Evolutionary conservation across 1,140 invertebrate species (phyloP).

Genomic region (Stegodyphus mimosarum): DNA sequence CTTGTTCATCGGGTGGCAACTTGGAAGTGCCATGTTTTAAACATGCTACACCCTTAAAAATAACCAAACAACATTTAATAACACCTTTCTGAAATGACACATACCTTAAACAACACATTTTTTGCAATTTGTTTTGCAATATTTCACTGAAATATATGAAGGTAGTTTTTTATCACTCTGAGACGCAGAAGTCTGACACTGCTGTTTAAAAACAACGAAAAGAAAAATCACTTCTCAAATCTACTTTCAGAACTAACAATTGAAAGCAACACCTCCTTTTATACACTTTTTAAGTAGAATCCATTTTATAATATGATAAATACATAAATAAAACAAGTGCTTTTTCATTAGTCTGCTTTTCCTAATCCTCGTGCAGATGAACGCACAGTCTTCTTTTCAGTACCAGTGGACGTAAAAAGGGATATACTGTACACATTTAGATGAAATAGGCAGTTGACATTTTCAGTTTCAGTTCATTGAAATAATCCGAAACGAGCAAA

Average conservation of each 20-base stretch:
- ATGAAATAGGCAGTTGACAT: constrained; percentile 48
- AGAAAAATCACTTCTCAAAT: constrained; percentile 23
- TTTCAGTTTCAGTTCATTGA: constrained; percentile 33
- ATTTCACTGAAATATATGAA: constrained; percentile 24
- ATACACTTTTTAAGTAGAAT: constrained; percentile 30
- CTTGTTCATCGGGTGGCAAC: constrained; percentile 27
- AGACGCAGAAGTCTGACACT: constrained; percentile 21
- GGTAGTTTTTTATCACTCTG: constrained; percentile 48
- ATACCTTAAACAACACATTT: constrained; percentile 14
- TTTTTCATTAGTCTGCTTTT: constrained; percentile 17
- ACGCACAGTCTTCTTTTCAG: constrained; percentile 17
- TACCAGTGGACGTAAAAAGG: constrained; percentile 54
- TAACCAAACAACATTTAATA: constrained; percentile 25
- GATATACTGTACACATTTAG: constrained; percentile 50
- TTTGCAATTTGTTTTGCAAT: constrained; percentile 2
- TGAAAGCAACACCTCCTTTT: constrained; percentile 14
- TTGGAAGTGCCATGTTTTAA: constrained; percentile 18
- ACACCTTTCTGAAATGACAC: neutral
- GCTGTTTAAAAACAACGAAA: constrained; percentile 49
- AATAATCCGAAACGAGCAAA: constrained; percentile 41
- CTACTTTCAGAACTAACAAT: constrained; percentile 23
- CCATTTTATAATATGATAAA: constrained; percentile 40
- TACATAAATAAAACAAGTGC: constrained; percentile 49
- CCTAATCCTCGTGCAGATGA: neutral
- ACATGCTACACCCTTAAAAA: neutral